These are phyloP conservation scores for Cyclophora punctaria DNA, from an alignment of 2,888 invertebrate species.

Conservation along the genomic window DNA sequence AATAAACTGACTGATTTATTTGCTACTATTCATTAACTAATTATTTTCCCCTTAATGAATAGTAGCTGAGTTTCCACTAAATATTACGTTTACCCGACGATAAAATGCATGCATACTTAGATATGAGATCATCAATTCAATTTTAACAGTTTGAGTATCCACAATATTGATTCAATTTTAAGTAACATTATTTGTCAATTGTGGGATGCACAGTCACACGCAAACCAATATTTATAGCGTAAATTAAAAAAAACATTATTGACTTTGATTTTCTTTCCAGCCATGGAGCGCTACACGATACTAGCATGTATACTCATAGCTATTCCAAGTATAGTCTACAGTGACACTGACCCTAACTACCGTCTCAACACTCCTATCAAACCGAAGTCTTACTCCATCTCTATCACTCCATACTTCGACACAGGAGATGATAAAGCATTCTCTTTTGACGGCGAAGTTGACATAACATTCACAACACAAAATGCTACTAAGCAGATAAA, in stretches of 20 bases:
- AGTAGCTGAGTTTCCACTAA: too few species aligned
- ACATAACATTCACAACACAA: constrained; percentile 47
- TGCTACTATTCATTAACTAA: too few species aligned
- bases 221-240: too few species aligned
- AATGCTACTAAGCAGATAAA: constrained; percentile 45
- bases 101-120: too few species aligned
- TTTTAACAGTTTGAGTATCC: background rate
- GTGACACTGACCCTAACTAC: constrained; percentile 54
- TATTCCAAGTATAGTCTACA: constrained; percentile 25
- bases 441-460: constrained; percentile 63
- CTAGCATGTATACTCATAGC: constrained; percentile 27
- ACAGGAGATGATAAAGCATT: constrained; percentile 50
- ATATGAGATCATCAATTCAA: too few species aligned
- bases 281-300: constrained; percentile 34
- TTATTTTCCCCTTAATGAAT: too few species aligned
- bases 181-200: background rate
- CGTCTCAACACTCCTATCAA: constrained; percentile 53
- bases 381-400: constrained; percentile 71
- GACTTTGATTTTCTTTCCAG: constrained; percentile 32
- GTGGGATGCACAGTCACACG: too few species aligned
- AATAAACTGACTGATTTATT: too few species aligned
- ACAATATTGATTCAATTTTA: background rate
- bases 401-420: constrained; percentile 69
- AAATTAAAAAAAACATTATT: background rate
- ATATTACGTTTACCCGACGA: too few species aligned